Conservation (phyloP, 1,140 invertebrate genomes). For the Cydia strobilella region DNA sequence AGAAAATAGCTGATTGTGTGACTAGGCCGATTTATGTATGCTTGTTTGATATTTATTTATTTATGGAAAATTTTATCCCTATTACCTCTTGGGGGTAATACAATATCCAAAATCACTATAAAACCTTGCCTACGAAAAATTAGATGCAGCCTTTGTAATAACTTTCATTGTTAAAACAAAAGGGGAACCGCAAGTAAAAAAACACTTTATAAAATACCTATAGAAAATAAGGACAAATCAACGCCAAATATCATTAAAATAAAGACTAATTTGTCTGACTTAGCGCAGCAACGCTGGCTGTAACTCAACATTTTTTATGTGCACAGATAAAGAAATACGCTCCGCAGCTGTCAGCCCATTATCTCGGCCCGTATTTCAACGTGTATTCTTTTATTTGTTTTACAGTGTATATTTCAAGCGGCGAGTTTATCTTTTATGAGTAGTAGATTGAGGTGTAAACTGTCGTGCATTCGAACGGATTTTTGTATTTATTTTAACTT, state of each 20-base stretch:
- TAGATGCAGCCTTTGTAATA: too few species aligned
- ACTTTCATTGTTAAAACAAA: background rate
- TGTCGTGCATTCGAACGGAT: conserved; percentile 31
- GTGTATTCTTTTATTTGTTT: conserved; percentile 48
- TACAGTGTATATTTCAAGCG: conserved; percentile 40
- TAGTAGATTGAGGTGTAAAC: conserved; percentile 47
- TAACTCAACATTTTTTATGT: conserved; percentile 35
- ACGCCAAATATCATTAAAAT: conserved; percentile 8
- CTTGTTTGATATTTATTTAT: too few species aligned
- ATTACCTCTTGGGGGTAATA: too few species aligned
- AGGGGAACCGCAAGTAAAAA: background rate
- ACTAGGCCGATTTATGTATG: too few species aligned
- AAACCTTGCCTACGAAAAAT: too few species aligned
- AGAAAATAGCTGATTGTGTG: too few species aligned
- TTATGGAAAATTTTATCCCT: too few species aligned
- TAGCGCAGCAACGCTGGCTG: background rate
- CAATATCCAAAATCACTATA: too few species aligned
- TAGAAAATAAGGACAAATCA: background rate
- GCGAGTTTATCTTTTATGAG: conserved; percentile 50
- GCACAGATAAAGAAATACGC: conserved; percentile 37
- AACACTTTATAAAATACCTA: background rate
- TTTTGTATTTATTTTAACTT: conserved; percentile 14
- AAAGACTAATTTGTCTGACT: conserved; percentile 28
- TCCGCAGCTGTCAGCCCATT: conserved; percentile 43
- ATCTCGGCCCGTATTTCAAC: conserved; percentile 49